Base-by-base conservation (phyloP, 2,888 invertebrate species). In the Lithophane leautieri region DNA sequence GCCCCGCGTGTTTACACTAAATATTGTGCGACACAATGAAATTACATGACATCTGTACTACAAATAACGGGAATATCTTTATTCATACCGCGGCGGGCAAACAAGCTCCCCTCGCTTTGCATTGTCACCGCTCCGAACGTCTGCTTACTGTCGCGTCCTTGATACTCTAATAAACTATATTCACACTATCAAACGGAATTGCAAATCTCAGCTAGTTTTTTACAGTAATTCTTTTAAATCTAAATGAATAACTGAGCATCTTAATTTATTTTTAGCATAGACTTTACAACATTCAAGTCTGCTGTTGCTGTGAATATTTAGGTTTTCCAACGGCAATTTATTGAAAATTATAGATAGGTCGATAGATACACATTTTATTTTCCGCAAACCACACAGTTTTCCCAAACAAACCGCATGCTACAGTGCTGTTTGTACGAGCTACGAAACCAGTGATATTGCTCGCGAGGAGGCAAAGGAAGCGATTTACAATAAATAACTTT, bases 31-130 rank as follows among this genome's bases (percentile, higher is more conserved):
- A 93, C 95, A 96, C 96, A 96, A 96, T 96, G 94, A 96, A 94
- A 96, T 96, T 96, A 96, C 96, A 96, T 96, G 96, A 96, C 96
- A 96, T 96, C 96, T 96, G 96, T 96, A 96, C 91, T 94, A 95
- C 96, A 96, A 96, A 96, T 96, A 96, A 95, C 95, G 94, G 93
- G 95, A 94, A 96, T 96, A 96, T 96, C 96, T 96, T 96, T 96
- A 96, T 96, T 96, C 96, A 96, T 96, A 94, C 93, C 93, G 92
- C 94, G 94, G 86, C 92, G 92, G 88, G 93, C 95, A 95, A 95
- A 95, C 93, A 94, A 76, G 90, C 90, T 90, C 95, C 95, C 96
- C 96, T 95, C 93, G 91, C 91, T 91, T 91, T 89, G 91, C 88
- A 92, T 94, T 94, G 94, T 94, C 93, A 91, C 91, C 86, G 92